Percentiles rank a stretch among this genome's conserved stretches.
phyloP scores from a whole-genome alignment of 2,797 vertebrate genomes.

The Danio tinwini region DNA sequence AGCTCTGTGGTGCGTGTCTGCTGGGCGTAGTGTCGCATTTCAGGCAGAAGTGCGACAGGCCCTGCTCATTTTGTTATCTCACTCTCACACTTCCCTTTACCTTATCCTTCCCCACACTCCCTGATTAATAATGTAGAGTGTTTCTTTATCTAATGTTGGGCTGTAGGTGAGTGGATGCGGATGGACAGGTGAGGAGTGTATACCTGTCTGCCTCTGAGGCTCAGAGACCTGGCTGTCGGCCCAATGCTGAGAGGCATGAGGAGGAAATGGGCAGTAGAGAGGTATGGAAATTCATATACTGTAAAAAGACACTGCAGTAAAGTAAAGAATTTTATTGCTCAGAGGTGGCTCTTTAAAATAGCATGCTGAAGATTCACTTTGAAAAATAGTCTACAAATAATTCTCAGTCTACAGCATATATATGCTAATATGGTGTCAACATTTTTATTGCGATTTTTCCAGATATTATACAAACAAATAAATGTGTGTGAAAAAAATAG shows the following conservation, averaged over 20 bases:
- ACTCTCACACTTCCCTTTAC: slow-evolving; percentile 42
- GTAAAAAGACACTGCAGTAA: neutral
- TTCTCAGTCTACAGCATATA: neutral
- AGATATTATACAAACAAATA: too few relatives aligned
- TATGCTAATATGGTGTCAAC: too few relatives aligned
- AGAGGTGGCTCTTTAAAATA: neutral
- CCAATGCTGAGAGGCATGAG: slow-evolving; percentile 39
- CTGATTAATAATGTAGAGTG: slow-evolving; percentile 80
- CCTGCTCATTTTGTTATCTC: slow-evolving; percentile 49
- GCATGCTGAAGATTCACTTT: neutral
- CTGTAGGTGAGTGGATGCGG: slow-evolving; percentile 70
- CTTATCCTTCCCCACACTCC: slow-evolving; percentile 25
- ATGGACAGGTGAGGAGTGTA: slow-evolving; percentile 70
- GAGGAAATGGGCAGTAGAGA: neutral
- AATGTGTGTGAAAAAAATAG: too few relatives aligned
- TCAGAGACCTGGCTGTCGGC: slow-evolving; percentile 70
- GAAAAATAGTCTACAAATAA: neutral
- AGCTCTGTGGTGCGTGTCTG: slow-evolving; percentile 43
- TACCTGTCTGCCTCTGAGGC: slow-evolving; percentile 73
- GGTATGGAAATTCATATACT: slow-evolving; percentile 33
- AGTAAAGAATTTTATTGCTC: neutral
- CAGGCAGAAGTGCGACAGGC: slow-evolving; percentile 53
- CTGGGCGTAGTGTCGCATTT: slow-evolving; percentile 61
- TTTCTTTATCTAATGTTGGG: slow-evolving; percentile 76
- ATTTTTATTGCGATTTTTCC: too few relatives aligned